Evolutionary conservation across 1,140 invertebrate species (phyloP), one percentile per base, ranked within the genome.

Genomic region (Drosophila pallidifrons): DNA sequence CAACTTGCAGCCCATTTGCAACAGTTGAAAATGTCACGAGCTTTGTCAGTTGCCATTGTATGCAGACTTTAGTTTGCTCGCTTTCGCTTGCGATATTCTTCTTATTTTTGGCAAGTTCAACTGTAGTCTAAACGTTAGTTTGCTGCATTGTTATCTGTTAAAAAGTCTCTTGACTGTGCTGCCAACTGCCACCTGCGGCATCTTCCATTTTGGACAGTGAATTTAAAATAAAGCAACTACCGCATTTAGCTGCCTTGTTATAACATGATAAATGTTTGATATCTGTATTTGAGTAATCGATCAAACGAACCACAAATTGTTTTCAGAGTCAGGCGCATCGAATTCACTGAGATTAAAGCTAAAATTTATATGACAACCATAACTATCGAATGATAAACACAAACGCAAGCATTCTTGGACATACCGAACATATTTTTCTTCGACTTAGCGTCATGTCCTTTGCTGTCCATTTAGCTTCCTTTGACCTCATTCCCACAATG

Each of bases 81-180:
- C 13, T 13, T 16, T 13, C 32, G 57, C 16, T 30, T 59, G 54
- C 49, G 6, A 28, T 45, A 30, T 45, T 60, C 41, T 15, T 25
- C 20, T 13, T 30, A 28, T 54, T 57, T 43, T 60, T 13, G 46
- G 15, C 61, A 66, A 54, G 30, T 60, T 76, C 61, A 72, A 77
- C 57, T 77, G 75, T 69, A 73, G 57, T 63, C 67, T 73, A 73
- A 73, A 67, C n/a, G 69, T 41, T 57, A 32, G 57, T 67, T 47
- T 60, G 20, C 63, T 60, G 52, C 61, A 7, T 30, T 49, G 8
- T 49, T 30, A 8, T 49, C 46, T 43, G 41, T 2, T 13, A 43
- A 43, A 43, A 43, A 43, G 41, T 43, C 41, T 43, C 41, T 38
- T 38, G 35, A 10, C 41, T 5, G 41, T 13, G 1, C 11, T 13